phyloP scores from a whole-genome alignment of 2,113 vertebrate species.

The Leptodactylus fuscus region DNA sequence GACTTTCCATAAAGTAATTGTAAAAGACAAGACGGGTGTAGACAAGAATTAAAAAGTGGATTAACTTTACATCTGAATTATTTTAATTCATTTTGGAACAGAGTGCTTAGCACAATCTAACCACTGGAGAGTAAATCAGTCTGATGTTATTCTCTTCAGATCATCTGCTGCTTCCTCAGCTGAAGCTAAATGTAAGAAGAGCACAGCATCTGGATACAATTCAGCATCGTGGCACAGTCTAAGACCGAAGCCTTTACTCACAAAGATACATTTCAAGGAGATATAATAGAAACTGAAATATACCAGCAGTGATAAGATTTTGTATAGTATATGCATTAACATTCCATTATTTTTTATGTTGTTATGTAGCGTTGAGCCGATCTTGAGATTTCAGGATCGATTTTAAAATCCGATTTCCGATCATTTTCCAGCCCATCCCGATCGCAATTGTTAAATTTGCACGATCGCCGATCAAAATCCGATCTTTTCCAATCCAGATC shows the following conservation, averaged over 20 bases:
- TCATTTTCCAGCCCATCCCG: no score
- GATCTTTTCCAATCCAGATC: no score
- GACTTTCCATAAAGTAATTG: constrained; percentile 54
- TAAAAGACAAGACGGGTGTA: constrained; percentile 58
- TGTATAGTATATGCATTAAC: background rate
- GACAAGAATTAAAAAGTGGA: constrained; percentile 55
- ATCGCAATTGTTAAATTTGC: no score
- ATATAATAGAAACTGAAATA: background rate
- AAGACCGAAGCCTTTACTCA: background rate
- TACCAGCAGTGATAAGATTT: background rate
- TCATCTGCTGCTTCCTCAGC: constrained; percentile 59
- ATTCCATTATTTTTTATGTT: background rate
- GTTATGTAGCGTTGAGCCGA: background rate
- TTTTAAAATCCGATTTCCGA: no score
- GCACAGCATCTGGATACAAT: constrained; percentile 52
- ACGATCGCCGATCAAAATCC: no score
- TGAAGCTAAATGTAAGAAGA: constrained; percentile 49
- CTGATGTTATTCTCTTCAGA: constrained; percentile 55
- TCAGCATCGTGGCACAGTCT: constrained; percentile 6
- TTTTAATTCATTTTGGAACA: constrained; percentile 59
- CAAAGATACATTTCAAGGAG: background rate
- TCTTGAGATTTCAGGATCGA: no score
- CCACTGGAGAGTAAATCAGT: constrained; percentile 56
- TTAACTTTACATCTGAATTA: constrained; percentile 61
- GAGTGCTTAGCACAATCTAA: constrained; percentile 47